Conservation (phyloP, 2,113 vertebrate genomes). For the Melanotaenia duboulayi region DNA sequence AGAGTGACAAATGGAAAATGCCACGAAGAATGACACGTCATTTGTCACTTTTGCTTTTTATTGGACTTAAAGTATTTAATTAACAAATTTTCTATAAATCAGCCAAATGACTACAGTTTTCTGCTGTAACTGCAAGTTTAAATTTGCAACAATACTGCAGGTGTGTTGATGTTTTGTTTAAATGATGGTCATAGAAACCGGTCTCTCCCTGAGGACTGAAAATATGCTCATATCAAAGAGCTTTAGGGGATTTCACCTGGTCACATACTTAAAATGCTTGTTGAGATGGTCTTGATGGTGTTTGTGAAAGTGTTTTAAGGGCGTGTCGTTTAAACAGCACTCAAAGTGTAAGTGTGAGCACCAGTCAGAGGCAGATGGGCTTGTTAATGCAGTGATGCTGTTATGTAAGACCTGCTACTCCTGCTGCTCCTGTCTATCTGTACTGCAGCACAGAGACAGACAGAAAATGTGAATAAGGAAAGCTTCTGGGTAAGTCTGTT, state of each 20-base stretch:
- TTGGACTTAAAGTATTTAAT: neutral
- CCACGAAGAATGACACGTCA: neutral
- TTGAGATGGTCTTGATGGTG: slow-evolving; percentile 9
- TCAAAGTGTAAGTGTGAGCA: slow-evolving; percentile 53
- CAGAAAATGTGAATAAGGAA: slow-evolving; percentile 23
- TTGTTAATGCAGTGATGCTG: slow-evolving; percentile 76
- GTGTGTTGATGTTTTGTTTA: neutral
- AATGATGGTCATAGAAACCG: neutral
- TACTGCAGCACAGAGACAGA: slow-evolving; percentile 54
- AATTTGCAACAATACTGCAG: neutral
- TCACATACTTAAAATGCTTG: neutral
- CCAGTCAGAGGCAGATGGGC: slow-evolving; percentile 75
- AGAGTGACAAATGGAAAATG: neutral
- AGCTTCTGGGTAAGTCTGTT: slow-evolving; percentile 16
- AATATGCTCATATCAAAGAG: neutral
- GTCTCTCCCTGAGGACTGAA: neutral
- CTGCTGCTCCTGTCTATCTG: slow-evolving; percentile 61
- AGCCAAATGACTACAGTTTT: neutral
- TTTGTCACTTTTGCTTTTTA: neutral
- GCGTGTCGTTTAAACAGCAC: slow-evolving; percentile 37
- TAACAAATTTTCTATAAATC: neutral
- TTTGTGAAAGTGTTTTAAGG: slow-evolving; percentile 20
- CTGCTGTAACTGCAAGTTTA: neutral
- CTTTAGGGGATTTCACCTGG: slow-evolving; percentile 14
- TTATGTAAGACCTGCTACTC: slow-evolving; percentile 75